Base-by-base conservation (phyloP, 2,888 invertebrate species). In the Hylaea fasciaria region DNA sequence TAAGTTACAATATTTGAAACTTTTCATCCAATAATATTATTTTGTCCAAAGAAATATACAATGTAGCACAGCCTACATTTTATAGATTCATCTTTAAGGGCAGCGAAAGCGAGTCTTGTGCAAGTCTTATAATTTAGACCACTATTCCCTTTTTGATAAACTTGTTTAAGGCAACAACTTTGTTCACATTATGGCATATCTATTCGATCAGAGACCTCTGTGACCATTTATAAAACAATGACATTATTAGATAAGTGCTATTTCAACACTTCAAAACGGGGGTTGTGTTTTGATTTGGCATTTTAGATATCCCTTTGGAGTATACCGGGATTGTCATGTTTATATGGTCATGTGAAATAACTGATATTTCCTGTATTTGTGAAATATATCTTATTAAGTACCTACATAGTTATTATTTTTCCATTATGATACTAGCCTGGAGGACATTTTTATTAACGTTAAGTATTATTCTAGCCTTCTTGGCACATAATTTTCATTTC, bases 151-250 rank as follows among this genome's bases (percentile, higher is more conserved):
- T 62, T 62, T 57, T 48, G 61, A 56, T 57, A 52, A 48, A 56
- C 52, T 57, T 48, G 56, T 62, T 37, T 56, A 57, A 35, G 56
- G 61, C 51, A 56, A 50, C 51, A 43, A 37, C 53, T 53, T 39
- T 55, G 40, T 56, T 52, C 47, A 48, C 47, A 37, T 48, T 56
- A 46, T 39, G 48, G 61, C 80, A 73, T 80, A 79, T 80, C 80
- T 77, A 69, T 73, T 65, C 63, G 68, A 80, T 79, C 76, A 60
- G 65, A 59, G 65, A 69, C 68, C 66, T 40, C 55, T 64, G 68
- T 69, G 72, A 55, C 69, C 64, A 67, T 67, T 71, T 56, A 65
- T 60, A 63, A 63, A 71, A 78, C 78, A 77, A 77, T 77, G 69
- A 74, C 65, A 66, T 69, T 69, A 76, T 77, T 76, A 67, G 60